A percentile compares a stretch with the other conserved stretches of the same genome.
These are phyloP conservation scores for Hylaea fasciaria DNA, from an alignment of 2,888 invertebrate species.

Conservation along the genomic window DNA sequence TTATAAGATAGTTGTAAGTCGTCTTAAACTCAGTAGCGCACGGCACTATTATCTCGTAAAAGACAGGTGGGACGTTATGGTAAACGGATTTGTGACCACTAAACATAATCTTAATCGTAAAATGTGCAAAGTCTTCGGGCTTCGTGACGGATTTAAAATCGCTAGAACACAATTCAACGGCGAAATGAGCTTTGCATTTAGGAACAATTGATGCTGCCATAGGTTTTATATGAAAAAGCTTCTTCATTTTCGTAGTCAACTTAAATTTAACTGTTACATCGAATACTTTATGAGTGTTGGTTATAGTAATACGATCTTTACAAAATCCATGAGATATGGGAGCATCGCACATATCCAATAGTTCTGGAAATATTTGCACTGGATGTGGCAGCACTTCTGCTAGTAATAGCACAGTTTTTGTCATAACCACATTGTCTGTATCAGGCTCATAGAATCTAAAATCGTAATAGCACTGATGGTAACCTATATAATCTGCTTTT, in stretches of 20 bases:
- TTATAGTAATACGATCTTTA: conserved; percentile 58
- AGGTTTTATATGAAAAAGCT: conserved; percentile 63
- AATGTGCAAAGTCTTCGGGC: conserved; percentile 60
- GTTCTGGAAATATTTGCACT: conserved; percentile 59
- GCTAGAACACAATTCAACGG: conserved; percentile 59
- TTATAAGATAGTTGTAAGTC: conserved; percentile 49
- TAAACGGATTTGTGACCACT: conserved; percentile 59
- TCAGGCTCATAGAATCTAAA: conserved; percentile 57
- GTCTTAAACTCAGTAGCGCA: conserved; percentile 59
- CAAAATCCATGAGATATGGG: conserved; percentile 62
- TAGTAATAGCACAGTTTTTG: conserved; percentile 60
- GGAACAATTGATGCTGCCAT: conserved; percentile 55
- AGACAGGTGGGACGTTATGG: conserved; percentile 62
- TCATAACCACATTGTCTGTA: conserved; percentile 50
- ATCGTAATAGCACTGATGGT: conserved; percentile 67
- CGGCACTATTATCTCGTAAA: conserved; percentile 70
- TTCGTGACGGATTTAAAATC: conserved; percentile 37
- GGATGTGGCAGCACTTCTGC: conserved; percentile 70
- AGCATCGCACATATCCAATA: conserved; percentile 69
- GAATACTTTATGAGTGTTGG: conserved; percentile 60
- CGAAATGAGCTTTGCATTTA: conserved; percentile 49
- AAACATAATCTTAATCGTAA: conserved; percentile 67
- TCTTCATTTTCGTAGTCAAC: conserved; percentile 65
- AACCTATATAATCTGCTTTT: conserved; percentile 65
- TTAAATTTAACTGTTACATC: conserved; percentile 62